A percentile compares a stretch with the other conserved stretches of the same genome.
Conservation (phyloP, 2,888 invertebrate genomes). For the Schrankia costaestrigalis region DNA sequence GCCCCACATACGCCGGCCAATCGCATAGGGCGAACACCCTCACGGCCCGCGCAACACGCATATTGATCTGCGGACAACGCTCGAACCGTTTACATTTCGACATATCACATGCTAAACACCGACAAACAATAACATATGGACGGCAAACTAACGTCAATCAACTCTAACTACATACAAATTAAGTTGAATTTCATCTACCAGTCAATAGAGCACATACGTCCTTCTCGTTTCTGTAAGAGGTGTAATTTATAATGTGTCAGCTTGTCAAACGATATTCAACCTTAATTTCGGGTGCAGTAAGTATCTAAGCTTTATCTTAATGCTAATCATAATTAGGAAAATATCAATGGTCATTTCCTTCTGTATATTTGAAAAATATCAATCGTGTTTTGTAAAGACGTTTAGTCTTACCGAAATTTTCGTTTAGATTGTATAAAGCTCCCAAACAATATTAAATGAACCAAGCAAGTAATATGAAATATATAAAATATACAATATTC, state of each 20-base stretch:
- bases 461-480: too few species aligned
- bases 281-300: constrained; percentile 6
- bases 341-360: too few species aligned
- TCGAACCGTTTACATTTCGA: constrained; percentile 78
- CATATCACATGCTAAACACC: constrained; percentile 79
- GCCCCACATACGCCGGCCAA: constrained; percentile 75
- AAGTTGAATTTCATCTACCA: constrained; percentile 24
- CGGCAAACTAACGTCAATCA: constrained; percentile 20
- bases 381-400: too few species aligned
- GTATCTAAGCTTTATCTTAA: too few species aligned
- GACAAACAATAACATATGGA: constrained; percentile 75
- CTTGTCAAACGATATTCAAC: constrained; percentile 20
- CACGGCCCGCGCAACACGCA: constrained; percentile 68
- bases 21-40: constrained; percentile 72
- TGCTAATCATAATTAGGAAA: too few species aligned
- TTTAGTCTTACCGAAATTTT: too few species aligned
- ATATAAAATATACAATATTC: too few species aligned
- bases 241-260: constrained; percentile 54
- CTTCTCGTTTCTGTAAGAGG: constrained; percentile 19
- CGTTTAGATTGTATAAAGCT: too few species aligned
- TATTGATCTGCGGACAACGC: constrained; percentile 80
- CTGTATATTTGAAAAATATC: too few species aligned
- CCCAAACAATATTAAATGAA: too few species aligned
- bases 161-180: constrained; percentile 7
- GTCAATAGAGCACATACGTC: constrained; percentile 31